These are phyloP conservation scores for Tipula unca DNA, from an alignment of 2,888 invertebrate species.

Conservation along the genomic window DNA sequence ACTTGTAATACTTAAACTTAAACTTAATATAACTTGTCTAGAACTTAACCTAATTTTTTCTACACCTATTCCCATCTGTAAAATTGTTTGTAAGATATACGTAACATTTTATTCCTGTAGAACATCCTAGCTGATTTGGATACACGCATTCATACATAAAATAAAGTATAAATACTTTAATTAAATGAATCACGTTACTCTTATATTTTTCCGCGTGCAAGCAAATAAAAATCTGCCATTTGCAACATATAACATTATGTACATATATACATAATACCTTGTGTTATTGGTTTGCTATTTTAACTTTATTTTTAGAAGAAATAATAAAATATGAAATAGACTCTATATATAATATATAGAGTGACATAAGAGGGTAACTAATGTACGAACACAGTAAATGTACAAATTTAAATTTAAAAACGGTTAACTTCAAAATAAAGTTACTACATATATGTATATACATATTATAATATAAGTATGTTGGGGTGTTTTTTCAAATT, in stretches of 20 bases:
- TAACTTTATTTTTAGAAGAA: background rate
- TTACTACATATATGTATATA: background rate
- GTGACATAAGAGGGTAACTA: background rate
- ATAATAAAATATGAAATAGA: background rate
- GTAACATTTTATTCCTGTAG: background rate
- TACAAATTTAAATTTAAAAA: background rate
- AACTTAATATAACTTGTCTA: too few relatives aligned
- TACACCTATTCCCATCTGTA: background rate
- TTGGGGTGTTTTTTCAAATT: background rate
- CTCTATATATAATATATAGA: background rate
- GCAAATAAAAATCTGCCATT: background rate
- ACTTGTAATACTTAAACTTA: too few relatives aligned
- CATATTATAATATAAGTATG: background rate
- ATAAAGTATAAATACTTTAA: background rate
- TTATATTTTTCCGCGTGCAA: background rate
- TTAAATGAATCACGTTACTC: background rate
- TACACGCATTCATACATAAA: background rate
- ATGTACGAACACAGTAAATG: background rate
- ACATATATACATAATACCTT: background rate
- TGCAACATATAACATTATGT: background rate
- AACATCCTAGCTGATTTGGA: background rate
- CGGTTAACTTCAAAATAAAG: background rate
- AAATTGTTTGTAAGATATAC: background rate
- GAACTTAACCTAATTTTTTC: too few relatives aligned
- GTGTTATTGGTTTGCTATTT: background rate